phyloP scores from a whole-genome alignment of 2,888 invertebrate genomes.

The Drosophila neonasuta region DNA sequence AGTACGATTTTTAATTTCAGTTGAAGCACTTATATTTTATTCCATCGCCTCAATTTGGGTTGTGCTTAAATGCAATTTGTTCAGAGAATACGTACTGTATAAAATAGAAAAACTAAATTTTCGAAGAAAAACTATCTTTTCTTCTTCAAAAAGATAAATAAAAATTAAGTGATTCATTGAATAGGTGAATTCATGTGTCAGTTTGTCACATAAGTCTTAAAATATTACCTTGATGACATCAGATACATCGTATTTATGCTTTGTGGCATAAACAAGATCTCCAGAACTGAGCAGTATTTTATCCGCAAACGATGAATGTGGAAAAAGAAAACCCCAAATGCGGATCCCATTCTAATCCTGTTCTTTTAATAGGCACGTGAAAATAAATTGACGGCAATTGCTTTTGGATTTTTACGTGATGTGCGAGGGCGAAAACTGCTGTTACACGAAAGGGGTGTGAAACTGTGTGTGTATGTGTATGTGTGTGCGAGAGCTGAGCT shows the following conservation, averaged over 20 bases:
- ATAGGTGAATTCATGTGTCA: neutral
- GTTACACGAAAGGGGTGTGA: constrained; percentile 69
- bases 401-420: constrained; percentile 48
- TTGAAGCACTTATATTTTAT: too few relatives aligned
- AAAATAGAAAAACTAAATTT: neutral
- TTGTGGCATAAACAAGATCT: constrained; percentile 23
- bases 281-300: constrained; percentile 10
- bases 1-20: too few relatives aligned
- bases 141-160: too few relatives aligned
- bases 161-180: neutral
- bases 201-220: constrained; percentile 20
- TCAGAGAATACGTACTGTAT: neutral
- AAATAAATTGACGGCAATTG: constrained; percentile 64
- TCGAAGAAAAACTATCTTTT: neutral
- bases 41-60: too few relatives aligned
- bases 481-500: constrained; percentile 2
- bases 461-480: constrained; percentile 2
- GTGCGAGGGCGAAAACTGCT: constrained; percentile 43
- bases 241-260: constrained; percentile 13
- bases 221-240: constrained; percentile 5
- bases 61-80: too few relatives aligned
- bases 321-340: constrained; percentile 14
- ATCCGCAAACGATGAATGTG: constrained; percentile 1
- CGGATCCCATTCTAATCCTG: constrained; percentile 34
- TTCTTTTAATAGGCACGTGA: constrained; percentile 56